Evolutionary conservation across 2,113 vertebrate species (phyloP).

Genomic region (Psittacus erithacus): DNA sequence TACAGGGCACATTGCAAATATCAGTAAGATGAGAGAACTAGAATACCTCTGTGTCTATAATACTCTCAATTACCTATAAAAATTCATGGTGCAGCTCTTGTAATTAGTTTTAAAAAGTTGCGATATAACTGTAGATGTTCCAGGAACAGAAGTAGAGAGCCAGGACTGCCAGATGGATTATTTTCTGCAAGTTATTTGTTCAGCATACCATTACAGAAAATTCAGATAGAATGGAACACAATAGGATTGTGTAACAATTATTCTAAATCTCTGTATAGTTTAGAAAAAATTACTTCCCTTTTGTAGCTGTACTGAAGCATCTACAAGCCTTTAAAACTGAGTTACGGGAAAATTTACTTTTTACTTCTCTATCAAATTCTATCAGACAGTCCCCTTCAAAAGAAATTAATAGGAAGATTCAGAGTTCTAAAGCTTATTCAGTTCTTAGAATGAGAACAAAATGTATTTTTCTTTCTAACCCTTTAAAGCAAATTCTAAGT

Average conservation of each 20-base stretch:
- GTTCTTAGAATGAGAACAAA: neutral
- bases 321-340: neutral
- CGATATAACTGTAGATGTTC: neutral
- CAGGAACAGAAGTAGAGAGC: neutral
- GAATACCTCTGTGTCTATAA: neutral
- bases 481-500: neutral
- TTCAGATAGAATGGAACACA: neutral
- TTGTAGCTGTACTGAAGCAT: neutral
- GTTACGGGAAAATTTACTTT: neutral
- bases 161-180: constrained; percentile 38
- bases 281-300: constrained; percentile 5
- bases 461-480: neutral
- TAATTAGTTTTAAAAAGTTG: neutral
- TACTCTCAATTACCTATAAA: neutral
- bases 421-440: neutral
- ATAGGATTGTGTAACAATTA: neutral
- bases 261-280: neutral
- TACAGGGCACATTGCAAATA: neutral
- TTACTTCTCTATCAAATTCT: neutral
- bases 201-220: neutral
- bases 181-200: constrained; percentile 29
- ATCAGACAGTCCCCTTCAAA: neutral
- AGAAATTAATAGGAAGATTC: neutral
- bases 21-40: neutral
- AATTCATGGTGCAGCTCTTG: neutral